Evolutionary conservation across 2,797 vertebrate species (phyloP), one percentile per base, ranked within the genome.

Genomic region (Sebastolobus altivelis): DNA sequence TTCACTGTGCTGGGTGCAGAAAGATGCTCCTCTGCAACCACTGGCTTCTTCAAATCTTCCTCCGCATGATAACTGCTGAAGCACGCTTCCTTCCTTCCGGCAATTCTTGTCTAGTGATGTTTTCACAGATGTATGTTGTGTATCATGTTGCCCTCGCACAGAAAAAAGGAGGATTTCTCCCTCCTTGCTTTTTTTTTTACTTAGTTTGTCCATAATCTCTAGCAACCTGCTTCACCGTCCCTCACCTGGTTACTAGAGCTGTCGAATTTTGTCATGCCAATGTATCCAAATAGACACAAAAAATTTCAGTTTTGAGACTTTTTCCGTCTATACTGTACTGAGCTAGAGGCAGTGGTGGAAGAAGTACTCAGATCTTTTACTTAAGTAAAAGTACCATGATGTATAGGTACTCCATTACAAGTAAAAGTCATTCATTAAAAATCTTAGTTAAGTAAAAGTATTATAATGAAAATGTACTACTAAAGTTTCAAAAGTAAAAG

Each of bases 21-120:
- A 27, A 75, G 59, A 82, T 59, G 79, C 59, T 83, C 37, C n/a
- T 61, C 70, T 76, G 12, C 72, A 52, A 37, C 16, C 60, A 31
- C 62, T 18, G 65, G 52, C 71, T 49, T 61, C 46, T 71, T 62
- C 9, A n/a, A 8, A 12, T 73, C 65, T 56, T 60, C 18, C 73
- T 37, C 8, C 1, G 1, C 22, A 31, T 11, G 25, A 62, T 56
- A 65, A 59, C 40, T 56, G 38, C 70, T 18, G 67, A 63, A 56
- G 22, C 18, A 11, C 2, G 3, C 43, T 46, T 46, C 43, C 29
- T 35, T 46, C 14, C 38, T 40, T 68, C 4, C 18, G 31, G 60
- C 63, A 46, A 4, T 65, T 62, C 72, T 65, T 22, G 22, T 73
- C 37, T 27, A 9, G 14, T 29, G 38, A 65, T 55, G 55, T 65